Conservation (phyloP, 2,113 vertebrate genomes). For the Tapirus terrestris region DNA sequence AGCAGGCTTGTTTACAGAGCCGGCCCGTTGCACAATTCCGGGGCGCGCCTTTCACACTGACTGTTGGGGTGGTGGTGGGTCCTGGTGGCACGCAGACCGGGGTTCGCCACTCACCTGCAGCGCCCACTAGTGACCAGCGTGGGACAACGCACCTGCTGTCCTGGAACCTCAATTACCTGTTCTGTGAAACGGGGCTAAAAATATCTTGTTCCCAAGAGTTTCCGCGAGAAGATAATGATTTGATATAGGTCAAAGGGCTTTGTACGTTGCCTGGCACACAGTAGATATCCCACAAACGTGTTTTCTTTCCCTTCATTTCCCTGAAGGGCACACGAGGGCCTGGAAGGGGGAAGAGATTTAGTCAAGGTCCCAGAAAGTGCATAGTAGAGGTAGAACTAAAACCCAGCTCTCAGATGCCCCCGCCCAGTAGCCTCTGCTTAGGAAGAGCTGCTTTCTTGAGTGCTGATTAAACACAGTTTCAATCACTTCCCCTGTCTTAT, state of each 20-base stretch:
- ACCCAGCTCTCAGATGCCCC: background rate
- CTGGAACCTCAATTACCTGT: background rate
- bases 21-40: background rate
- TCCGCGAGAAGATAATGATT: background rate
- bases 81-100: background rate
- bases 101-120: background rate
- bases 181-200: background rate
- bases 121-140: fast-evolving
- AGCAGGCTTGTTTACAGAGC: background rate
- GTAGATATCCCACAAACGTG: background rate
- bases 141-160: background rate
- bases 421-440: background rate
- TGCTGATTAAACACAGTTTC: background rate
- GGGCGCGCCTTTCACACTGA: background rate
- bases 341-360: background rate
- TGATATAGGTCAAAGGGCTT: background rate
- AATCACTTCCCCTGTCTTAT: background rate
- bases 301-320: background rate
- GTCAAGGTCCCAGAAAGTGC: background rate
- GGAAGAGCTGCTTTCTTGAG: background rate
- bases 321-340: background rate
- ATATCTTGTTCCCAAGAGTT: background rate
- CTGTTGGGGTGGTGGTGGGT: background rate
- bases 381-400: background rate
- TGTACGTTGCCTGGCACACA: background rate